Evolutionary conservation across 2,113 vertebrate genomes (phyloP).

Genomic region (Hydrochoerus hydrochaeris): DNA sequence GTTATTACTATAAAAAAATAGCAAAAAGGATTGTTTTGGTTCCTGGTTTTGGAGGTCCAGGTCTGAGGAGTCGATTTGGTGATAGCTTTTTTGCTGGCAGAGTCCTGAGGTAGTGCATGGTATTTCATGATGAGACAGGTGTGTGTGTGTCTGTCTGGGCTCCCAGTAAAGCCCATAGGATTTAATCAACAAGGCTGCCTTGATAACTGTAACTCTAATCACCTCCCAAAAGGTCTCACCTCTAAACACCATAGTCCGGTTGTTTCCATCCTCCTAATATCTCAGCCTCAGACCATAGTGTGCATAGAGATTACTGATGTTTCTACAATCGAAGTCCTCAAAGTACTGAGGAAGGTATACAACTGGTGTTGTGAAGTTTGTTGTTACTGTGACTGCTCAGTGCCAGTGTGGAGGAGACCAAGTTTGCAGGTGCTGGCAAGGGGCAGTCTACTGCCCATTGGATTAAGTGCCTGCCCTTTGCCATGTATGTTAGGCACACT

Average conservation of each 20-base stretch:
- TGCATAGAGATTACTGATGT: background rate
- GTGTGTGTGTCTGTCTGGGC: background rate
- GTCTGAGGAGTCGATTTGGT: background rate
- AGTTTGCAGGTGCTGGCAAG: background rate
- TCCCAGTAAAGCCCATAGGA: background rate
- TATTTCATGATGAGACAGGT: background rate
- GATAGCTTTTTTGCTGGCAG: background rate
- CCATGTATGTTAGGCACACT: rapidly evolving
- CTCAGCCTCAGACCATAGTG: background rate
- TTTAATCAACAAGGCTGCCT: background rate
- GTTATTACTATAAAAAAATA: background rate
- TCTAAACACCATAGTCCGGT: background rate
- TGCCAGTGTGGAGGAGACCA: background rate
- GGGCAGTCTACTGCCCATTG: no score
- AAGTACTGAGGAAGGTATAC: background rate
- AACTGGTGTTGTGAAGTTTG: background rate
- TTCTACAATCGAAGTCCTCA: no score
- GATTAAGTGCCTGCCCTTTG: background rate
- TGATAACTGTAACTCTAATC: background rate
- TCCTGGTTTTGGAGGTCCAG: background rate
- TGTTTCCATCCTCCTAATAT: background rate
- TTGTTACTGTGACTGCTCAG: background rate
- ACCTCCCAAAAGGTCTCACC: background rate
- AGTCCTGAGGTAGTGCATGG: background rate
- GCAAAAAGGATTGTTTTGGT: background rate